Base-by-base conservation (phyloP, 1,140 invertebrate species). In the Bombus fervidus region DNA sequence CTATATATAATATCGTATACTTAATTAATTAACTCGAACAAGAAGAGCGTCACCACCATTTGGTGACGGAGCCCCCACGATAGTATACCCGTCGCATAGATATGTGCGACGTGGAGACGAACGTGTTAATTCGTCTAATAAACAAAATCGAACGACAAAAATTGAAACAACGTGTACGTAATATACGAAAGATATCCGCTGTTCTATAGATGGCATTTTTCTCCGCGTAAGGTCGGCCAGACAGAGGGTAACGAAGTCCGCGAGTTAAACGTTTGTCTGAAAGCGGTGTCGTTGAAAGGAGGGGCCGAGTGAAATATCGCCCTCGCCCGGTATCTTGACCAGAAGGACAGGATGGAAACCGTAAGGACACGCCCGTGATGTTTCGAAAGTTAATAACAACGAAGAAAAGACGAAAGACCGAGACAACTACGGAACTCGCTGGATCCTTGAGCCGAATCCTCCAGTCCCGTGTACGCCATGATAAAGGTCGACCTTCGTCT, bases 361-460 rank as follows among this genome's bases (percentile, higher is more conserved):
- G n/a, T 69, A 43, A 77, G 85, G 82, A 41, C 75, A 53, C 28
- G 76, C 37, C 81, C 31, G 68, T 75, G 81, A 84, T 72, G 72
- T 90, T 90, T 89, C 78, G 89, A 90, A 90, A 90, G 87, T 89
- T 82, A 78, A 87, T 64, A 89, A 86, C 83, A 71, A 81, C 87
- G 81, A 87, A 85, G 87, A 75, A 68, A 57, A 66, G 57, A 39
- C 47, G 68, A 72, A 53, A 81, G 83, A 89, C 71, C 68, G 80
- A 78, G 77, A 62, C 83, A 86, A 88, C 79, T 83, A 57, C 77
- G 59, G 12, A 69, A 83, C 43, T 62, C 41, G 15, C 28, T 71
- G 69, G 57, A 87, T 74, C 89, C 85, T 90, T 90, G 89, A 90
- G 34, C 75, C 37, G 37, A 73, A 81, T 89, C 89, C 78, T 82